Evolutionary conservation across 92 coral and sea anemone genomes (phyloP).

Genomic region (Parazoanthus atlanticus): DNA sequence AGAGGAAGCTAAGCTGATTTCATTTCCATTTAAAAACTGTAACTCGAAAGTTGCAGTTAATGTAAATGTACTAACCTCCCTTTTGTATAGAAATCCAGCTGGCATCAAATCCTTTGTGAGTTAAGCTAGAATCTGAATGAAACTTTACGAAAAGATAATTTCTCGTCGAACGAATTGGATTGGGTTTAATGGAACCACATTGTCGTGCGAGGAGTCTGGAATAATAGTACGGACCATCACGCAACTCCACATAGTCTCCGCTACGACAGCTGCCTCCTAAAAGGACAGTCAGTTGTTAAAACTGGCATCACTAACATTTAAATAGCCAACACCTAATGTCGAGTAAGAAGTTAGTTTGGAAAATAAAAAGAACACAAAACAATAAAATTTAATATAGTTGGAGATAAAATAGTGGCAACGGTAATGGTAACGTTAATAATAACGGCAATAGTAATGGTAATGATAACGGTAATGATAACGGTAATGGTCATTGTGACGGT

Average conservation of each 20-base stretch:
- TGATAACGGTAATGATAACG: neutral
- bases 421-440: neutral
- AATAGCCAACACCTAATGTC: neutral
- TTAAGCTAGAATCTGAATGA: conserved; percentile 53
- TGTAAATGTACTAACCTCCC: conserved; percentile 30
- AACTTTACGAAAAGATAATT: conserved; percentile 65
- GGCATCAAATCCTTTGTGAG: conserved; percentile 69
- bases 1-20: neutral
- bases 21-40: neutral
- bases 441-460: neutral
- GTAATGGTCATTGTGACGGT: neutral
- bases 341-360: neutral
- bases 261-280: conserved; percentile 59
- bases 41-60: neutral
- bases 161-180: conserved; percentile 54
- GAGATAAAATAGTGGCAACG: neutral
- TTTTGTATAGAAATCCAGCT: conserved; percentile 55
- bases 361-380: neutral
- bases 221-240: conserved; percentile 64
- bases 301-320: neutral
- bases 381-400: too few relatives aligned
- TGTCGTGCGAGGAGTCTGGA: conserved; percentile 63
- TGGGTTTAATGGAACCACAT: conserved; percentile 64
- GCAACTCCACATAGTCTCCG: conserved; percentile 66
- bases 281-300: neutral